Evolutionary conservation across 2,797 vertebrate species (phyloP).

Genomic region (Crocodylus rhombifer): DNA sequence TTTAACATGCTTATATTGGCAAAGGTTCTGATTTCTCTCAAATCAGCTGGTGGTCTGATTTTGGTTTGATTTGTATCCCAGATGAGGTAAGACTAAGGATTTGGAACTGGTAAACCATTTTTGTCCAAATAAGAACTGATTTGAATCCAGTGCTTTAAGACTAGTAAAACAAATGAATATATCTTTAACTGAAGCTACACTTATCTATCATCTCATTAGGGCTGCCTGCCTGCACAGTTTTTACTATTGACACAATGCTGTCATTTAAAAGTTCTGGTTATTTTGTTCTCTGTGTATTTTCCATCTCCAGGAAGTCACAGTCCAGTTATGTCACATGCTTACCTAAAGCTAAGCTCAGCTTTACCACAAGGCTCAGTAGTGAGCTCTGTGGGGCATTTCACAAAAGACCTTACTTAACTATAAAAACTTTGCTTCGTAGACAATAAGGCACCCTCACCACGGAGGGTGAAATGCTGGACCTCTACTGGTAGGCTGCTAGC

Average conservation of each 20-base stretch:
- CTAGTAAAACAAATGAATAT: neutral
- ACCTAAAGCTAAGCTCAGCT: neutral
- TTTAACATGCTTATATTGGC: neutral
- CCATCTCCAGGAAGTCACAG: neutral
- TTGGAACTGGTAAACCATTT: neutral
- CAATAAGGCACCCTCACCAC: neutral
- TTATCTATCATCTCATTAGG: neutral
- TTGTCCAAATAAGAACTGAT: neutral
- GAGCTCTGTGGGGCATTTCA: neutral
- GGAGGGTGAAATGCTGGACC: too few relatives aligned
- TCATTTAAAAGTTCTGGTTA: neutral
- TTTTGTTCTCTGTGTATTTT: neutral
- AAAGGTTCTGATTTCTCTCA: neutral
- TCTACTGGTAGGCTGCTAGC: too few relatives aligned
- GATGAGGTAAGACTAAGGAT: neutral
- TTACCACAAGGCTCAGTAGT: neutral
- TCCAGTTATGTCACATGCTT: accelerated
- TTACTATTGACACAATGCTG: neutral
- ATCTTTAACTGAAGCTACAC: neutral
- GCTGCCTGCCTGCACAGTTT: neutral
- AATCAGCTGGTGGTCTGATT: neutral
- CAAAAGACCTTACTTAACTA: neutral
- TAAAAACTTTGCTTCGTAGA: neutral
- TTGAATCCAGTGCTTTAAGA: neutral
- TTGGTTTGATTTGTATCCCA: neutral